phyloP scores from a whole-genome alignment of 2,113 vertebrate species.

The Monarcha castaneiventris region DNA sequence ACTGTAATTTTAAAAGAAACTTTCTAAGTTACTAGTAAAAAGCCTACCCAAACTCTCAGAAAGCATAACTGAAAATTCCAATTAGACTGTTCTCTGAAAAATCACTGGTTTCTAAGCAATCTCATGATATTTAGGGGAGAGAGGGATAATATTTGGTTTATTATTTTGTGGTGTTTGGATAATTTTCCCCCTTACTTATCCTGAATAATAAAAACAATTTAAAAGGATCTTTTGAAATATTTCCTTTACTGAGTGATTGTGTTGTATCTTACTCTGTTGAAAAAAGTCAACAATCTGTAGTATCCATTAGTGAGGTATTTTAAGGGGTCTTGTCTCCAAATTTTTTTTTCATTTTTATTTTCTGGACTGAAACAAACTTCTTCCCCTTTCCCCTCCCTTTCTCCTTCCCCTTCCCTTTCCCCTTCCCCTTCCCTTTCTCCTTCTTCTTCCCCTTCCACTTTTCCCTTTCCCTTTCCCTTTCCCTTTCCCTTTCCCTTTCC shows the following conservation, averaged over 20 bases:
- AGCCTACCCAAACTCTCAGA: neutral
- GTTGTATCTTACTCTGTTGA: neutral
- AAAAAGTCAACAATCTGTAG: neutral
- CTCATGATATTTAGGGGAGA: neutral
- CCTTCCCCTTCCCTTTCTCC: rapidly evolving
- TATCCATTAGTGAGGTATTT: neutral
- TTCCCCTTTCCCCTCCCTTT: neutral
- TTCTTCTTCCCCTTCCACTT: rapidly evolving
- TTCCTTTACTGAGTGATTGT: neutral
- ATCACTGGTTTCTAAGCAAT: neutral
- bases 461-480: rapidly evolving
- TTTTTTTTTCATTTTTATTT: neutral
- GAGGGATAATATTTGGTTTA: neutral
- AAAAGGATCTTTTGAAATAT: neutral
- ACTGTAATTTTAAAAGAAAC: neutral
- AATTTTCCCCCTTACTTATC: neutral
- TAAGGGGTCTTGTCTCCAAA: neutral
- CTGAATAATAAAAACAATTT: neutral
- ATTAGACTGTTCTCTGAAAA: neutral
- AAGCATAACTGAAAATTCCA: neutral
- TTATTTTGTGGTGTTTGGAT: neutral
- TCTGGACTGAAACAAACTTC: neutral
- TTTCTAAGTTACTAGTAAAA: neutral
- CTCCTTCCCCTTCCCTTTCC: neutral
- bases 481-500: rapidly evolving